Base-by-base conservation (phyloP, 2,113 vertebrate genomes). In the Archocentrus centrarchus region DNA sequence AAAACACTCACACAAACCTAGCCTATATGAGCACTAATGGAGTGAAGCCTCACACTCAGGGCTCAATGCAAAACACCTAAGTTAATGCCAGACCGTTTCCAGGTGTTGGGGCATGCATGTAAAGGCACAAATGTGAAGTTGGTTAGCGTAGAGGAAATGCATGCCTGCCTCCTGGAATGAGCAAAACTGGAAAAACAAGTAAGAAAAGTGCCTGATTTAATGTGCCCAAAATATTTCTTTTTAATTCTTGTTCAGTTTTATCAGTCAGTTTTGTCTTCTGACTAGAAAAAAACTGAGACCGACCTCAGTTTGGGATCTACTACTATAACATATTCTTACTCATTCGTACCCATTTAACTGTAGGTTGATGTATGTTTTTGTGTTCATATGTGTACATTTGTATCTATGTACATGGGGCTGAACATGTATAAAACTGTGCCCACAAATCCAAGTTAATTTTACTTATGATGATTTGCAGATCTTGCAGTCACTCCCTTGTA, bases 401-500 rank as follows among this genome's bases (percentile, higher is more conserved):
- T 64, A 32, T 55, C 2, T 64, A 18, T 75, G 20, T 85, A 7
- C 63, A 35, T 59, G 32, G 76, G 73, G 30, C 8, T 63, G 30
- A 59, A 47, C 2, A 55, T 32, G 64, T 50, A 62, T 75, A 18
- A 86, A 68, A 75, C 70, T 68, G 82, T 77, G 82, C 88, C 86
- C 77, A 86, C 81, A 44, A 41, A 41, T 77, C 70, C 10, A 32
- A 80, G 89, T 86, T 85, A 60, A 82, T 91, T 92, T 90, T 77
- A 37, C 77, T 86, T 88, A 76, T 80, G 32, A 78, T 89, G 85
- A 89, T 90, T 86, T 53, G 10, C 17, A 79, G 59, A 87, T 80
- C 68, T 80, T 63, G 73, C 90, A 70, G 77, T 90, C 90, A 86
- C 88, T 88, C 68, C 76, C 85, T 84, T 59, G 53, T 73, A 89